Evolutionary conservation across 2,113 vertebrate genomes (phyloP), one percentile per base, ranked within the genome.

Genomic region (Istiophorus platypterus): DNA sequence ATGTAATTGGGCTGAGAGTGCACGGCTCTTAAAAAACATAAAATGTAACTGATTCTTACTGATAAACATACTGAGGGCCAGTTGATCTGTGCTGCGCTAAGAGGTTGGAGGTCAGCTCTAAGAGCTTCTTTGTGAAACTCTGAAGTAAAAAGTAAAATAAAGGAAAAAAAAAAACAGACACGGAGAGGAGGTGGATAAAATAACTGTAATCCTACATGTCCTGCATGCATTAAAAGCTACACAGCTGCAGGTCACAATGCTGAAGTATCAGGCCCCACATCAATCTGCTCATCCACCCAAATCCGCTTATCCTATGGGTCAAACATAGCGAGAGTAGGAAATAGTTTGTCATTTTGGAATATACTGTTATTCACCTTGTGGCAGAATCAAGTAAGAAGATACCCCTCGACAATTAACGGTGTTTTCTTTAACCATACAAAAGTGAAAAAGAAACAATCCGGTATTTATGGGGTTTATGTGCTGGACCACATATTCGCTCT

Each of bases 11-110:
- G 58, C 70, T 17, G 47, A 65, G 69, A 71, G 75, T 76, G 68
- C 63, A 24, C 11, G 12, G 24, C 47, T 81, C 49, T 82, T 52
- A 56, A 80, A 82, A 68, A 62, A 54, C 63, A 66, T 79, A 74
- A 80, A 81, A 83, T 14, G 14, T 61, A 66, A 80, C 61, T 47
- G 75, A 88, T 82, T 84, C 37, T 34, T 42, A 42, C 47, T 20
- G 71, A 69, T 71, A 56, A 81, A 75, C n/a, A 63, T 15, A n/a
- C 59, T 45, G 17, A 64, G 56, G 26, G 51, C 31, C 14, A 13
- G 34, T 12, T 58, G 31, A 64, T 76, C 66, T 75, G 41, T 72
- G 39, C 51, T 12, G n/a, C n/a, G 31, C 54, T 4, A 2, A 26
- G 59, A 72, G 74, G 62, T 70, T 29, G 34, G 59, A 78, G 56